A percentile compares a stretch with the other conserved stretches of the same genome.
Conservation (phyloP, 2,888 invertebrate genomes). For the Pristionchus japonicus region DNA sequence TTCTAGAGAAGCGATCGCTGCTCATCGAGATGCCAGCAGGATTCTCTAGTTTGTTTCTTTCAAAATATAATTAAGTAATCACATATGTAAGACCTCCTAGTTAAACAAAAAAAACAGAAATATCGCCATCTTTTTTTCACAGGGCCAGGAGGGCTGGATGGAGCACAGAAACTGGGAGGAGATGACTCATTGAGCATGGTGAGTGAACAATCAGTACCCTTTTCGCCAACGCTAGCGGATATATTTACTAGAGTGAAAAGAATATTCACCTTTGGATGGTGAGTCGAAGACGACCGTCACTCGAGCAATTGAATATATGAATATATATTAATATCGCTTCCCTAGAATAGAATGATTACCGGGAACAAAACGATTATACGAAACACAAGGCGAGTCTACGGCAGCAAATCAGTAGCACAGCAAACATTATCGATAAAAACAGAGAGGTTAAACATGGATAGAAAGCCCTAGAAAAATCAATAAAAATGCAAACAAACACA, state of each 20-base stretch:
- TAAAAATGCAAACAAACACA: background rate
- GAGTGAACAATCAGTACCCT: background rate
- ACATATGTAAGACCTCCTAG: background rate
- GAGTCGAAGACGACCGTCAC: background rate
- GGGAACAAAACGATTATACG: background rate
- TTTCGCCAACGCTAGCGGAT: background rate
- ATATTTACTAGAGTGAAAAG: background rate
- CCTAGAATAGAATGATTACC: background rate
- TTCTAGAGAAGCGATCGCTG: no score
- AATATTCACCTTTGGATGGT: background rate
- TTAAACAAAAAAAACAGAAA: no score
- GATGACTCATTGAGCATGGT: constrained; percentile 1
- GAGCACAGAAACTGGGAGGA: constrained; percentile 1
- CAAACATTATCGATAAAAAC: no score
- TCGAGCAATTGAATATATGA: background rate
- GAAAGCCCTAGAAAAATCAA: background rate
- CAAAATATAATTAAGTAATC: background rate
- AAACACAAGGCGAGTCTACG: background rate
- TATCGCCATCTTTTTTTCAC: no score
- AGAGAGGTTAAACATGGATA: no score
- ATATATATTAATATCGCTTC: no score
- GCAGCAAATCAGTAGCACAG: background rate
- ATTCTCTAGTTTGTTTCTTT: background rate
- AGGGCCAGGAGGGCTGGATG: constrained; percentile 23
- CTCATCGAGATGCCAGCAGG: background rate